Evolutionary conservation across 2,113 vertebrate species (phyloP).

Genomic region (Pseudorasbora parva): DNA sequence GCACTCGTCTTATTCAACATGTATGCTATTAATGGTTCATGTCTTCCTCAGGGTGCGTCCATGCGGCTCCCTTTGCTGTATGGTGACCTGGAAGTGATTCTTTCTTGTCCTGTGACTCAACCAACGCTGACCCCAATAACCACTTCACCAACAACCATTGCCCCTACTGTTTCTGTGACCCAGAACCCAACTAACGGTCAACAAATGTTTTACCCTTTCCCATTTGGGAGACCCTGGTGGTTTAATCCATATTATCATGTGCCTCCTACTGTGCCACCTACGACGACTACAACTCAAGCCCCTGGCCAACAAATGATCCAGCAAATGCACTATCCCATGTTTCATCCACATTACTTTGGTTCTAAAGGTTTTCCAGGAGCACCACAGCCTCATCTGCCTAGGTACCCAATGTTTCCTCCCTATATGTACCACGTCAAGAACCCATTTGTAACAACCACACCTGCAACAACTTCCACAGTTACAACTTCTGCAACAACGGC

Average conservation of each 20-base stretch:
- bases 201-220: background rate
- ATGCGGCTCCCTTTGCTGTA: constrained; percentile 5
- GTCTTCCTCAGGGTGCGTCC: background rate
- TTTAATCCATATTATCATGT: background rate
- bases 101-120: background rate
- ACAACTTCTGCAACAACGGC: background rate
- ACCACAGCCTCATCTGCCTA: background rate
- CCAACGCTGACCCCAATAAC: background rate
- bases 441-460: background rate
- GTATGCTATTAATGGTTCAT: background rate
- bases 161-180: background rate
- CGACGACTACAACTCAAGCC: background rate
- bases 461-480: background rate
- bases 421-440: background rate
- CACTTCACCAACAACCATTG: no score
- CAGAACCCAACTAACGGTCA: background rate
- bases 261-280: background rate
- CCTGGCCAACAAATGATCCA: background rate
- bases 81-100: constrained; percentile 17
- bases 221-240: background rate
- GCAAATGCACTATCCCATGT: no score
- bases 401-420: background rate
- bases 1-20: background rate
- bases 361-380: background rate
- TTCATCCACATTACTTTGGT: background rate